A percentile compares a stretch with the other conserved stretches of the same genome.
Conservation (phyloP, 2,888 invertebrate genomes). For the Colletes collaris region DNA sequence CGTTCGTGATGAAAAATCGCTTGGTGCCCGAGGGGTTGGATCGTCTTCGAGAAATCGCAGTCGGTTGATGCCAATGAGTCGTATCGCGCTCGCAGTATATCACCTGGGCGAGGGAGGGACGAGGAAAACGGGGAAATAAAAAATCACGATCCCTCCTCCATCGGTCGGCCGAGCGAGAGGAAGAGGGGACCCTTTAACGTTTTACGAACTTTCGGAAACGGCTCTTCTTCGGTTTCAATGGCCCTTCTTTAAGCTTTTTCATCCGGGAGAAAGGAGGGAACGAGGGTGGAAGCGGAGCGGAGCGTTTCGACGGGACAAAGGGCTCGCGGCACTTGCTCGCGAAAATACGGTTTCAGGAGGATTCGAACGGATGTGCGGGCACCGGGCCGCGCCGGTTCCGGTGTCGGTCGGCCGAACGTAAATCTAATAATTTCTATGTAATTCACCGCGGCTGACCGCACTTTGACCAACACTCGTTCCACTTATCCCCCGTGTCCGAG, state of each 20-base stretch:
- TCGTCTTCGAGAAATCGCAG: background rate
- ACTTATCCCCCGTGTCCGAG: slow-evolving; percentile 12
- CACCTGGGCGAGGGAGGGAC: background rate
- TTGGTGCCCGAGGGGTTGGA: too few species aligned
- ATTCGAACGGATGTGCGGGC: background rate
- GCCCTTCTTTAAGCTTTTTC: slow-evolving; percentile 35
- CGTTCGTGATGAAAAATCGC: too few species aligned
- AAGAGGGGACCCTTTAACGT: slow-evolving; percentile 33
- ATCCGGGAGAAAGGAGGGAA: slow-evolving; percentile 24
- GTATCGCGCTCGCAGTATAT: background rate
- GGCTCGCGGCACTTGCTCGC: background rate
- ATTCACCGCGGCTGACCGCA: slow-evolving; percentile 37
- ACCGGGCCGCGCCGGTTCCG: background rate
- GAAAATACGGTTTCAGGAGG: slow-evolving; percentile 17
- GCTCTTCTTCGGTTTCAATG: slow-evolving; percentile 60
- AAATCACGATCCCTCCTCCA: slow-evolving; percentile 17
- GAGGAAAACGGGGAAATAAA: background rate
- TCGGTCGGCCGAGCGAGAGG: slow-evolving; percentile 14
- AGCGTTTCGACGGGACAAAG: slow-evolving; percentile 36
- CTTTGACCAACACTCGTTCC: slow-evolving; percentile 42
- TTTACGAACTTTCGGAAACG: slow-evolving; percentile 57
- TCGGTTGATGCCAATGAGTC: background rate
- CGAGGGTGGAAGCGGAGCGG: background rate
- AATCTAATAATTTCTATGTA: slow-evolving; percentile 42
- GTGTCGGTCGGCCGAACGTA: slow-evolving; percentile 9